phyloP scores from a whole-genome alignment of 2,797 vertebrate species.

The Oryzias sinensis region DNA sequence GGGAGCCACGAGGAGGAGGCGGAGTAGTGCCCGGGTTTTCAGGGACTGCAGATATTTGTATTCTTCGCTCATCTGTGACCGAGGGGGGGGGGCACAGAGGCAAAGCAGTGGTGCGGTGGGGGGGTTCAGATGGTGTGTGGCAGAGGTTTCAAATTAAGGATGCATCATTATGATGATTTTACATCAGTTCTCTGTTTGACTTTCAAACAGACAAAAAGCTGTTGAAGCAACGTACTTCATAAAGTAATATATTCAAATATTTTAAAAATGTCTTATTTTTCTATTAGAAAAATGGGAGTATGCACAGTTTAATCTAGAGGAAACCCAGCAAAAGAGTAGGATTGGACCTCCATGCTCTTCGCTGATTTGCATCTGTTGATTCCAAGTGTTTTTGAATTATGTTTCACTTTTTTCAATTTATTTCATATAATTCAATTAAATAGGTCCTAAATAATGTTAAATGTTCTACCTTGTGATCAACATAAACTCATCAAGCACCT shows the following conservation, averaged over 20 bases:
- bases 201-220: slow-evolving; percentile 17
- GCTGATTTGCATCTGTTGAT: too few species aligned
- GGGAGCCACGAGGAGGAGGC: slow-evolving; percentile 13
- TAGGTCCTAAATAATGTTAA: too few species aligned
- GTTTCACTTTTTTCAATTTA: too few species aligned
- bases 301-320: too few species aligned
- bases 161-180: slow-evolving; percentile 49
- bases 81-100: slow-evolving; percentile 39
- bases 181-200: slow-evolving; percentile 30
- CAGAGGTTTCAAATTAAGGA: slow-evolving; percentile 63
- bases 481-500: background rate
- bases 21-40: slow-evolving; percentile 33
- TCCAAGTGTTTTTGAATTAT: too few species aligned
- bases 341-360: too few species aligned
- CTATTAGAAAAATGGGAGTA: too few species aligned
- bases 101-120: slow-evolving; percentile 39
- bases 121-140: slow-evolving; percentile 47
- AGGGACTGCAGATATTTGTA: slow-evolving; percentile 73
- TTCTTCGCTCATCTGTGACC: slow-evolving; percentile 73
- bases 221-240: background rate
- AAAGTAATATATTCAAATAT: too few species aligned
- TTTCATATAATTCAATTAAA: too few species aligned
- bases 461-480: too few species aligned
- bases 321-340: too few species aligned
- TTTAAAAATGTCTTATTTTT: too few species aligned